phyloP scores from a whole-genome alignment of 2,797 vertebrate species.

The Pogonophryne albipinna region DNA sequence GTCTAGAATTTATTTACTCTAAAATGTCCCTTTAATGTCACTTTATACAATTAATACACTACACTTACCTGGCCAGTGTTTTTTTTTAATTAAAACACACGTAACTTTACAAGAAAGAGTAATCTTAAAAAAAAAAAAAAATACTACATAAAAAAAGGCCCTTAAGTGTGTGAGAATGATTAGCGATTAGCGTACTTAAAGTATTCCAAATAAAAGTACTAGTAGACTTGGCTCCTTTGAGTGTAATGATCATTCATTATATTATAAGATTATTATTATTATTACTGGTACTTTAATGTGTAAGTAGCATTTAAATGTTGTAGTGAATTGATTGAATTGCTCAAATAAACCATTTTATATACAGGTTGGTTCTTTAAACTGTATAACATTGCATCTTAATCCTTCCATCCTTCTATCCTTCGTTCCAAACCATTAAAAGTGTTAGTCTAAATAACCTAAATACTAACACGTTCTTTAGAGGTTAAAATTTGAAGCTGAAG shows the following conservation, averaged over 20 bases:
- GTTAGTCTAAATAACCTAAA: background rate
- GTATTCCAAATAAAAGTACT: background rate
- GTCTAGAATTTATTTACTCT: no score
- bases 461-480: background rate
- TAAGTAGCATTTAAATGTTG: background rate
- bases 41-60: background rate
- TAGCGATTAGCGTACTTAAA: background rate
- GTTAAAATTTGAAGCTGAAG: constrained; percentile 3
- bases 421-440: no score
- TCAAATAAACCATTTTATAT: no score
- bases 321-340: no score
- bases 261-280: background rate
- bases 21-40: no score
- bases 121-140: background rate
- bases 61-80: background rate
- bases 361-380: no score
- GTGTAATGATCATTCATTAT: background rate
- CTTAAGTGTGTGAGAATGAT: background rate
- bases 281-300: background rate
- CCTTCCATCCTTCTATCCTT: no score
- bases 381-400: no score
- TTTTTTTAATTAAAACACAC: background rate
- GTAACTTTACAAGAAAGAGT: background rate
- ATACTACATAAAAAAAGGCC: background rate
- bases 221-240: background rate